Evolutionary conservation across 1,140 invertebrate genomes (phyloP), one percentile per base, ranked within the genome.

Genomic region (Bombus vancouverensis): DNA sequence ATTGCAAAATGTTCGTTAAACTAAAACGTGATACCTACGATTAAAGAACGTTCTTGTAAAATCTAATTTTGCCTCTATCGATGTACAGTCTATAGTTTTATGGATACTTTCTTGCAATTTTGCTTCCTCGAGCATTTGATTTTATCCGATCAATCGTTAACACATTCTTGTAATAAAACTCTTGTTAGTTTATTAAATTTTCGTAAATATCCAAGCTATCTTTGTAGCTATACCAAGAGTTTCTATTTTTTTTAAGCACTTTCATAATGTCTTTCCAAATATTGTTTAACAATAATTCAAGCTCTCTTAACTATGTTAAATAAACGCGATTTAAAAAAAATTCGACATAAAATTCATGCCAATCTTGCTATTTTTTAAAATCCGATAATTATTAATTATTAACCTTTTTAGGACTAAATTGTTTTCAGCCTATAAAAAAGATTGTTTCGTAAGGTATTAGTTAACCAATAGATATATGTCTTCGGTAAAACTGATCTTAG

Each of bases 1-100:
- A 83, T 83, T 62, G 59, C 18, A n/a, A 65, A 66, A 66, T 5
- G 73, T 47, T 37, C 32, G 44, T 83, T 68, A 77, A 66, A 42
- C 32, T 53, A 37, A 34, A 83, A 70, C 74, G 22, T 39, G 3
- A 59, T n/a, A 39, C 3, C 59, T 62, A 62, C 4, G 65, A 39
- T 84, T 37, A 37, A 84, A 78, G 75, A 44, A 78, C 53, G 12
- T 12, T 78, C 28, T 22, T 15, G 22, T 39, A 10, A 3, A 53
- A 44, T 44, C n/a, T 77, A 34, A 34, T 57, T 80, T 53, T 37
- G 13, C 25, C 2, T 10, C 2, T 32, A 8, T 15, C 62, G 13
- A 28, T 42, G 22, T 74, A 32, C 65, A 57, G 47, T 53, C 32
- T n/a, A 72, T 71, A n/a, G 32, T 57, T 81, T 28, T 34, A 28